These are phyloP conservation scores for Glyphotaelius pellucidus DNA, from an alignment of 2,888 invertebrate species.

Conservation along the genomic window DNA sequence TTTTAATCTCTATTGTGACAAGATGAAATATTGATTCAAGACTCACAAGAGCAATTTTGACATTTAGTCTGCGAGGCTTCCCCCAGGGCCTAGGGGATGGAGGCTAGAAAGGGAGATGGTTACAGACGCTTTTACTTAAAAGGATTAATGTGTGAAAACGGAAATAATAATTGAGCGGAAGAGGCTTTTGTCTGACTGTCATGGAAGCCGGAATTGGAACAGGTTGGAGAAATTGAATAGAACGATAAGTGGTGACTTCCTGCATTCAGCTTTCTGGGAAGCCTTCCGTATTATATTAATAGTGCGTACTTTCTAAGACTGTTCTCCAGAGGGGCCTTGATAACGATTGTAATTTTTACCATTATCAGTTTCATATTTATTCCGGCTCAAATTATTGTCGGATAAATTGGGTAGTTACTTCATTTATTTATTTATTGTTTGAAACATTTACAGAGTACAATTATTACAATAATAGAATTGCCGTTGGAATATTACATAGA, in stretches of 20 bases:
- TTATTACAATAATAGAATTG: no score
- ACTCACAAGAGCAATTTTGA: neutral
- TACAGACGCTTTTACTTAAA: conserved; percentile 53
- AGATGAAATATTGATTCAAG: conserved; percentile 11
- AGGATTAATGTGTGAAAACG: conserved; percentile 56
- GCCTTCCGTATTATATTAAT: neutral
- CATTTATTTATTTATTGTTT: no score
- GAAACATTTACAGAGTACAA: no score
- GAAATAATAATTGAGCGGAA: conserved; percentile 54
- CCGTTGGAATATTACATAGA: no score
- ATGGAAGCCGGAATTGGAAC: conserved; percentile 37
- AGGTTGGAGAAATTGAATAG: conserved; percentile 38
- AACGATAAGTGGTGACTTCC: conserved; percentile 45
- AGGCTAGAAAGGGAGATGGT: neutral
- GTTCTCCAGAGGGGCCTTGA: no score
- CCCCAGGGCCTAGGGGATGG: neutral
- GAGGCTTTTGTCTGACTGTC: conserved; percentile 49
- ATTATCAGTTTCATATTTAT: no score
- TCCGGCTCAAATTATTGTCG: no score
- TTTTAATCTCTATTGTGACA: conserved; percentile 19
- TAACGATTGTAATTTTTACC: no score
- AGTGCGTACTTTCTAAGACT: no score
- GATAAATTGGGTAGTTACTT: no score
- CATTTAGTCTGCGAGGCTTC: neutral
- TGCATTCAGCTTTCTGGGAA: neutral